Evolutionary conservation across 2,113 vertebrate genomes (phyloP).

Genomic region (Ancistrus triradiatus): DNA sequence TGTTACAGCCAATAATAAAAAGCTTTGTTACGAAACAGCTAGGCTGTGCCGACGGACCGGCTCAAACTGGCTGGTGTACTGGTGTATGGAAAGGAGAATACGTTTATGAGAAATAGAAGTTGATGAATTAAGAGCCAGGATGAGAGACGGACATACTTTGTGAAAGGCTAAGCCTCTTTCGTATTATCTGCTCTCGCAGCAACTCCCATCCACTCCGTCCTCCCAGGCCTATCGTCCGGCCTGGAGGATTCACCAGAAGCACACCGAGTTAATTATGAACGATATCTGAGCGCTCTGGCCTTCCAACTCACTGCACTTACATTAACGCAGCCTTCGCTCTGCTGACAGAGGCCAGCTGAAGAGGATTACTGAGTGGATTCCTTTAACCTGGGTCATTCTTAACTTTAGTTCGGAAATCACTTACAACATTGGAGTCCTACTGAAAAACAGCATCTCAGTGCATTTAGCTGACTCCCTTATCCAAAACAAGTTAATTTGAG

Average conservation of each 20-base stretch:
- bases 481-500: too few relatives aligned
- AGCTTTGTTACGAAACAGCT: slow-evolving; percentile 15
- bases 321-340: not conserved
- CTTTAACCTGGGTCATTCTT: not conserved
- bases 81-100: not conserved
- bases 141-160: slow-evolving; percentile 6
- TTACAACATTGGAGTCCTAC: too few relatives aligned
- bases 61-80: not conserved
- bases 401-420: slow-evolving; percentile 1
- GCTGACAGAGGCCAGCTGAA: not conserved
- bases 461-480: too few relatives aligned
- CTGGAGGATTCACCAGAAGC: slow-evolving; percentile 7
- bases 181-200: slow-evolving; percentile 27
- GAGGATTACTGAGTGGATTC: slow-evolving; percentile 6
- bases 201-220: slow-evolving; percentile 4
- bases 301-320: not conserved
- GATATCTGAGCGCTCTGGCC: slow-evolving; percentile 6
- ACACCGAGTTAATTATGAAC: slow-evolving; percentile 28
- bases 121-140: slow-evolving; percentile 23
- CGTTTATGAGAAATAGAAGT: slow-evolving; percentile 2
- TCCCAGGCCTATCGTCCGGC: not conserved
- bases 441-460: too few relatives aligned
- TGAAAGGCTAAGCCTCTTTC: slow-evolving; percentile 8
- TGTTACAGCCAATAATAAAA: slow-evolving; percentile 21
- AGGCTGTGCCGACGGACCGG: too few relatives aligned